phyloP scores from a whole-genome alignment of 2,888 invertebrate species.

The Yponomeuta evonymella region DNA sequence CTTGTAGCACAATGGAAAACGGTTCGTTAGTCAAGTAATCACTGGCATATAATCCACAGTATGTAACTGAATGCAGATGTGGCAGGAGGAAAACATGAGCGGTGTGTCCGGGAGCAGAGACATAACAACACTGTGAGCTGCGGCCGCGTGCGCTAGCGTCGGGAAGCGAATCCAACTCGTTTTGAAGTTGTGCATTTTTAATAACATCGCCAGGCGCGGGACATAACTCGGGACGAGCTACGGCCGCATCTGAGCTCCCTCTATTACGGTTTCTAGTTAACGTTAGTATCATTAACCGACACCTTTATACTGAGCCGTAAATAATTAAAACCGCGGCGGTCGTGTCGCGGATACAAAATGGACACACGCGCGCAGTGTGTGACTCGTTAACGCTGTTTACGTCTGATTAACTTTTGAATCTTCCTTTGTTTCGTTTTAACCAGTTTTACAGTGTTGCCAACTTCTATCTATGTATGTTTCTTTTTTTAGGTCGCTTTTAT shows the following conservation, averaged over 20 bases:
- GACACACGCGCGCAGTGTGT: neutral
- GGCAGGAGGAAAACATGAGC: neutral
- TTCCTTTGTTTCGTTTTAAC: neutral
- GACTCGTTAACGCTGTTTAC: neutral
- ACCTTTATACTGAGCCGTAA: slow-evolving; percentile 64
- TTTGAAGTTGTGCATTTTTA: slow-evolving; percentile 73
- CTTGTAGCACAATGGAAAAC: neutral
- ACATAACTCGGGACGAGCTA: slow-evolving; percentile 65
- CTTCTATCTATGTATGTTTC: neutral
- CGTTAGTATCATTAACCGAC: slow-evolving; percentile 67
- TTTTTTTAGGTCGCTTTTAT: neutral
- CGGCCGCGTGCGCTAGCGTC: slow-evolving; percentile 60
- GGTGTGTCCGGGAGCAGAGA: slow-evolving; percentile 39
- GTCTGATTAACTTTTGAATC: slow-evolving; percentile 1
- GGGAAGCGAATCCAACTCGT: slow-evolving; percentile 62
- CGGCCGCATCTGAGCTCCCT: slow-evolving; percentile 67
- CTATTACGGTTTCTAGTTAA: slow-evolving; percentile 73
- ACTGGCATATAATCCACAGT: neutral
- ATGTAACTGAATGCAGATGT: neutral
- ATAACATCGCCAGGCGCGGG: slow-evolving; percentile 70
- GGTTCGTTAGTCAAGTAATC: neutral
- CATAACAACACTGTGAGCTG: slow-evolving; percentile 52
- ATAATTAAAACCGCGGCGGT: slow-evolving; percentile 60
- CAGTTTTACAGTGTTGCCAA: neutral
- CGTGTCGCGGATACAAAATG: slow-evolving; percentile 33